Evolutionary conservation across 2,113 vertebrate species (phyloP).

Genomic region (Aldabrachelys gigantea): DNA sequence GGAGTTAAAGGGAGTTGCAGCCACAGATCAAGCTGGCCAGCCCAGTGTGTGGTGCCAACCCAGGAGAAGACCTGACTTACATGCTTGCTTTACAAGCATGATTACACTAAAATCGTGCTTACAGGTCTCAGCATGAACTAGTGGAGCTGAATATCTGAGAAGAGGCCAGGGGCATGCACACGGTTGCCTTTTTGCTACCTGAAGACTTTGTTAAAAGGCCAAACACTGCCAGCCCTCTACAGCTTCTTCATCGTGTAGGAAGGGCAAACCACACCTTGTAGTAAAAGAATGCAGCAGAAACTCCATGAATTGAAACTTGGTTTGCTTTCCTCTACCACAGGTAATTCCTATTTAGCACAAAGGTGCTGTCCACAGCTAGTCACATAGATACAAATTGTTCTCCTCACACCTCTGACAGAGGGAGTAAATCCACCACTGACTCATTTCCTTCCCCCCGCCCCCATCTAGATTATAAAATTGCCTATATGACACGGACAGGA

Average conservation of each 20-base stretch:
- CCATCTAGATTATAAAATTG: neutral
- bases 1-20: neutral
- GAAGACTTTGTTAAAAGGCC: neutral
- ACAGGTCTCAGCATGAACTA: neutral
- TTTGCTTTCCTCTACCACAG: constrained; percentile 60
- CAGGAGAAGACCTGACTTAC: neutral
- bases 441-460: neutral
- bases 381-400: neutral
- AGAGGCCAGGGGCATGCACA: neutral
- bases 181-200: neutral
- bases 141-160: neutral
- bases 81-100: neutral
- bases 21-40: neutral
- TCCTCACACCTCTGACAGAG: neutral
- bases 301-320: constrained; percentile 58
- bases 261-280: constrained; percentile 63
- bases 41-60: neutral
- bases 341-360: neutral
- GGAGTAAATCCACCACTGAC: neutral
- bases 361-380: neutral
- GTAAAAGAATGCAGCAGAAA: constrained; percentile 57
- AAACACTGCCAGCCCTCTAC: neutral
- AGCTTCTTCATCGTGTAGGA: constrained; percentile 66
- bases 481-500: neutral
- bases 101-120: neutral